These are phyloP conservation scores for Geopemphigus sp. DNA, from an alignment of 1,140 invertebrate species.

Conservation along the genomic window DNA sequence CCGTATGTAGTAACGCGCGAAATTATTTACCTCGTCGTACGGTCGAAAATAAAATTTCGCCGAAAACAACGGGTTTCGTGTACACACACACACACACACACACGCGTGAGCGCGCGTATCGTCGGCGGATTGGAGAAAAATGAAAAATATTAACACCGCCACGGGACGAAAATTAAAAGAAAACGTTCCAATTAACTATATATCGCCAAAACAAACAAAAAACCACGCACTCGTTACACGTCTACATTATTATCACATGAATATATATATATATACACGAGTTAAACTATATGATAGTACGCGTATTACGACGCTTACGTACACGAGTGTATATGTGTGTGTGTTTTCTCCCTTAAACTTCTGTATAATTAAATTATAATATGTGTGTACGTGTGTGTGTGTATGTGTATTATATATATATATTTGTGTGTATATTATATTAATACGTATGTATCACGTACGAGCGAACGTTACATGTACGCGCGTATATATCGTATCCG, in stretches of 20 bases:
- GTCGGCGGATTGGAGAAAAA: not conserved
- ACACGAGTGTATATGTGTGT: not conserved
- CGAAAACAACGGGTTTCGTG: no score
- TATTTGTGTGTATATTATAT: not conserved
- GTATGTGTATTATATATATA: not conserved
- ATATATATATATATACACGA: not conserved
- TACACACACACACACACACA: no score
- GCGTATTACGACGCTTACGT: no score
- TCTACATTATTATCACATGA: conserved; percentile 2
- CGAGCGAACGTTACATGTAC: no score
- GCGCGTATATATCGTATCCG: not conserved
- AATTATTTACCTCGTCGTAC: no score
- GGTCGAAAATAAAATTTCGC: no score
- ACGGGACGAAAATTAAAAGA: conserved; percentile 1
- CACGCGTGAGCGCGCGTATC: no score
- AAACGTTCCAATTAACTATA: conserved; percentile 33
- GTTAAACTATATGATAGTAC: no score
- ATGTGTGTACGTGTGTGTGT: not conserved
- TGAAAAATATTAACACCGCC: not conserved
- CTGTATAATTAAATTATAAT: no score
- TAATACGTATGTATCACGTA: not conserved
- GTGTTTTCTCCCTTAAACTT: no score
- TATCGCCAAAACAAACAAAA: conserved; percentile 1
- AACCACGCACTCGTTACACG: conserved; percentile 10
- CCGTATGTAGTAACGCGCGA: no score